These are phyloP conservation scores for Epinephelus malabaricus DNA, from an alignment of 2,797 vertebrate species.

Conservation along the genomic window DNA sequence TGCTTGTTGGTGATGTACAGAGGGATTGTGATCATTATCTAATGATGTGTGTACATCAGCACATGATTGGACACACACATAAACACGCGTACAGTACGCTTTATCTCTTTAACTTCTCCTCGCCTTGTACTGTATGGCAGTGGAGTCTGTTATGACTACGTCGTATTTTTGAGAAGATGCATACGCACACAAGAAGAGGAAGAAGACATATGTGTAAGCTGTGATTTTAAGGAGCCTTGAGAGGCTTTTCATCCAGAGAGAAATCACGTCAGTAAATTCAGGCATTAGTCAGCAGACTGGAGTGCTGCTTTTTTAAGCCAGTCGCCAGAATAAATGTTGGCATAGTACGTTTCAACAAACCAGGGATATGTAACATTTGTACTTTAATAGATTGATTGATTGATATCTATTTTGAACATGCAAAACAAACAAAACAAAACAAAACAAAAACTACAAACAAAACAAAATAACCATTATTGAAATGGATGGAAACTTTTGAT, in stretches of 20 bases:
- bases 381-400: too few relatives aligned
- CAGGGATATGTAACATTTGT: too few relatives aligned
- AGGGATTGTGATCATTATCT: conserved; percentile 67
- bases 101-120: conserved; percentile 6
- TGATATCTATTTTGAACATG: too few relatives aligned
- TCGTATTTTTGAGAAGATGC: conserved; percentile 8
- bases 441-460: too few relatives aligned
- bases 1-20: conserved; percentile 17
- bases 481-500: too few relatives aligned
- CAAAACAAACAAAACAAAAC: too few relatives aligned
- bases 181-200: conserved; percentile 10
- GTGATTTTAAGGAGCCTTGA: conserved; percentile 36
- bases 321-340: too few relatives aligned
- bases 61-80: background rate
- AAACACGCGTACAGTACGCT: background rate
- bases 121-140: conserved; percentile 2
- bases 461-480: too few relatives aligned
- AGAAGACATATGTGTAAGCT: conserved; percentile 38
- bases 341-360: too few relatives aligned
- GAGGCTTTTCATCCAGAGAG: conserved; percentile 60
- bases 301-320: conserved; percentile 9
- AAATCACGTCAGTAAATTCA: conserved; percentile 63
- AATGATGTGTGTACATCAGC: conserved; percentile 37
- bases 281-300: conserved; percentile 64
- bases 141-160: conserved; percentile 24